Evolutionary conservation across 2,888 invertebrate genomes (phyloP).

Genomic region (Chouioia cunea): DNA sequence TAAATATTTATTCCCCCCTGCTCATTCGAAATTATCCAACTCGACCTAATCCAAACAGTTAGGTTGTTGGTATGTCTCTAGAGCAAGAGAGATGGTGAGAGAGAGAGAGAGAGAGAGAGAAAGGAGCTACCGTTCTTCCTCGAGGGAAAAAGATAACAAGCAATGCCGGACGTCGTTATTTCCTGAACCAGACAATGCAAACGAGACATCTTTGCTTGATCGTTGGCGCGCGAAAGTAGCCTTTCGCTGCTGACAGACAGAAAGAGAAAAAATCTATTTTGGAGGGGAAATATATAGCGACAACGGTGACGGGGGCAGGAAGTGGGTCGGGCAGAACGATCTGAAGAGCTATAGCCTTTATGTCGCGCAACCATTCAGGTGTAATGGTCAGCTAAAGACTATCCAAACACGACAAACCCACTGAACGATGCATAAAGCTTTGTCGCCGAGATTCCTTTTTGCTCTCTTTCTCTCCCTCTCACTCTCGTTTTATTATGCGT

Average conservation of each 20-base stretch:
- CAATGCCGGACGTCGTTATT: too few species aligned
- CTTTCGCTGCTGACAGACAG: conserved; percentile 6
- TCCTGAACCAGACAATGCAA: too few species aligned
- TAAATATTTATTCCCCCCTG: conserved; percentile 25
- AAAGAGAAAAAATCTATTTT: conserved; percentile 14
- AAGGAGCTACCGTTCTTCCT: neutral
- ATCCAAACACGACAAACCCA: conserved; percentile 60
- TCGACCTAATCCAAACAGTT: conserved; percentile 35
- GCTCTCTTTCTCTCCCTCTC: neutral
- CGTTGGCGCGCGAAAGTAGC: conserved; percentile 6
- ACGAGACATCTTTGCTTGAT: too few species aligned
- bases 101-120: conserved; percentile 9
- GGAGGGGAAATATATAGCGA: conserved; percentile 29
- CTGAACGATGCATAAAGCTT: conserved; percentile 44
- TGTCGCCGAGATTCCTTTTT: conserved; percentile 26
- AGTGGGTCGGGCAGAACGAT: conserved; percentile 66
- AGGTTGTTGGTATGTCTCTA: conserved; percentile 10
- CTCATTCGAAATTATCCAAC: conserved; percentile 29
- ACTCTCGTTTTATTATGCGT: conserved; percentile 8
- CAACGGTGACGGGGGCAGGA: conserved; percentile 58
- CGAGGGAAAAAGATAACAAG: too few species aligned
- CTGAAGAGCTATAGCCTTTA: conserved; percentile 62
- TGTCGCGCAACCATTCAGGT: conserved; percentile 62
- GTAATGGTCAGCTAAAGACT: conserved; percentile 68
- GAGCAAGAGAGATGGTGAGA: neutral